These are phyloP conservation scores for Tyrannus savana DNA, from an alignment of 2,113 vertebrate species.

Conservation along the genomic window DNA sequence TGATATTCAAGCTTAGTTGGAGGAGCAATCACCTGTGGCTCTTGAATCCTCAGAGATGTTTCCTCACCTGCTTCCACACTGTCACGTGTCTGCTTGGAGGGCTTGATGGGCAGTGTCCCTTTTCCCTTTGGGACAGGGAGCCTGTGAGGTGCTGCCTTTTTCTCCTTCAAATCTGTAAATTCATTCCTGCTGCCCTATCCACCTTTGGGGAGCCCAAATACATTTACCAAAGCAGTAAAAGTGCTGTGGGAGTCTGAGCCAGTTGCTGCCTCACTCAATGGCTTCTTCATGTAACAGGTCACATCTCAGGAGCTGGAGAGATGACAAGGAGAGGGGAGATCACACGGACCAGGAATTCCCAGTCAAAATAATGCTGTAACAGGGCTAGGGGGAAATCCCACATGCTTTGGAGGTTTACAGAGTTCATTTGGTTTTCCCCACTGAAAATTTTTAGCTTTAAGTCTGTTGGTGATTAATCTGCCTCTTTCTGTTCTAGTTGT, in stretches of 20 bases:
- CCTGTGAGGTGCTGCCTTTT: not conserved
- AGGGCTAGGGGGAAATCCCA: rapidly evolving
- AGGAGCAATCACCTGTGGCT: slow-evolving; percentile 18
- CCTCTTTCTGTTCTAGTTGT: not conserved
- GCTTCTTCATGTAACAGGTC: not conserved
- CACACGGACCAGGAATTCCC: not conserved
- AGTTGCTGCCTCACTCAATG: rapidly evolving
- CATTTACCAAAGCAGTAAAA: not conserved
- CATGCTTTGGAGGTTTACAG: not conserved
- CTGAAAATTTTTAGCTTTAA: not conserved
- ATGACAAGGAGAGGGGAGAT: not conserved
- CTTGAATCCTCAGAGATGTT: not conserved
- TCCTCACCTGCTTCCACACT: slow-evolving; percentile 24
- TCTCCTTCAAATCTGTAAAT: not conserved
- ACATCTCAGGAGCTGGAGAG: not conserved
- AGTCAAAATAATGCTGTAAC: not conserved
- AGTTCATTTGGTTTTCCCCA: not conserved
- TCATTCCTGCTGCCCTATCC: not conserved
- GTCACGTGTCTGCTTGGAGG: not conserved
- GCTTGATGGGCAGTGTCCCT: not conserved
- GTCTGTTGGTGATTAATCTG: not conserved
- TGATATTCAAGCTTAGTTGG: not conserved
- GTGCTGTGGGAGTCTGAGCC: not conserved
- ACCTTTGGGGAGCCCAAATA: not conserved
- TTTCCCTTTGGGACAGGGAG: not conserved